Conservation (phyloP, 1,140 invertebrate species). For the Magallana ariakensis region DNA sequence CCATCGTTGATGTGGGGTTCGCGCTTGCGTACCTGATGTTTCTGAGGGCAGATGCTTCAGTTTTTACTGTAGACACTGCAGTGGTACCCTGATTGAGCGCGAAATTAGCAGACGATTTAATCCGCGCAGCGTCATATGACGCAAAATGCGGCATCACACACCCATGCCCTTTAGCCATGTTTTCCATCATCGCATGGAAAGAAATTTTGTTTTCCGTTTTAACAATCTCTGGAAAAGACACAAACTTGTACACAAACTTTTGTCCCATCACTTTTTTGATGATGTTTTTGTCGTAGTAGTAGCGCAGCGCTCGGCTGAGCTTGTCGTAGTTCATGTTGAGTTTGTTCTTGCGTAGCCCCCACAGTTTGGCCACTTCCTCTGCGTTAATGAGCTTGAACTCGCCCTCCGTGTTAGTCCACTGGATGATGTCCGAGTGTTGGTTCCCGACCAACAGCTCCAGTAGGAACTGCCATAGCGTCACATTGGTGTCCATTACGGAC, state of each 20-base stretch:
- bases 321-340: slow-evolving; percentile 99
- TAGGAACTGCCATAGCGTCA: slow-evolving; percentile 80
- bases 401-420: slow-evolving; percentile 99
- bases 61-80: slow-evolving; percentile 14
- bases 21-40: background rate
- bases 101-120: slow-evolving; percentile 68
- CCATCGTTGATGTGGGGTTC: background rate
- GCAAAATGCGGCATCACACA: slow-evolving; percentile 73
- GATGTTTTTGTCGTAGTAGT: slow-evolving; percentile 99
- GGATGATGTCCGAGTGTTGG: slow-evolving; percentile 96
- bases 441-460: slow-evolving; percentile 90
- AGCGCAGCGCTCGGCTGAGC: slow-evolving; percentile 95
- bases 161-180: slow-evolving; percentile 74
- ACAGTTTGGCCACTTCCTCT: slow-evolving; percentile 96
- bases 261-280: slow-evolving; percentile 96
- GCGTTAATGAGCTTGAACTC: slow-evolving; percentile 99
- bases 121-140: slow-evolving; percentile 68
- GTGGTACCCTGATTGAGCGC: slow-evolving; percentile 40
- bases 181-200: slow-evolving; percentile 82
- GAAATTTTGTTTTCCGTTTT: slow-evolving; percentile 83
- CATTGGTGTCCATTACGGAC: slow-evolving; percentile 77
- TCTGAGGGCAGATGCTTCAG: background rate
- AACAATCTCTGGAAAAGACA: slow-evolving; percentile 85
- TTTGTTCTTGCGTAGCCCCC: slow-evolving; percentile 98
- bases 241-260: slow-evolving; percentile 98